phyloP scores from a whole-genome alignment of 2,888 invertebrate species.

The Phengaris alcon region DNA sequence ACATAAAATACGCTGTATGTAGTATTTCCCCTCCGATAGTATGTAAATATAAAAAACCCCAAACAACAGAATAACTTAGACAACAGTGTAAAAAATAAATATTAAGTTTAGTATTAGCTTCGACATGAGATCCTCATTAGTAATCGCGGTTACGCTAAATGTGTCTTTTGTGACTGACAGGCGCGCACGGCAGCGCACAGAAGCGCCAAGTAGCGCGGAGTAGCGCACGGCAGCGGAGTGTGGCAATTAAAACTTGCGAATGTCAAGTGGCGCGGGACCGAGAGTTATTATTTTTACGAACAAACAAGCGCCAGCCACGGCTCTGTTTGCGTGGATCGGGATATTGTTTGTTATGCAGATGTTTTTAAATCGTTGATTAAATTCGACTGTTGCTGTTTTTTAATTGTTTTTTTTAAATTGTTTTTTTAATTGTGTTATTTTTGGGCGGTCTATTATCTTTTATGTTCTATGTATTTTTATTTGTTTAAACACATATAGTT shows the following conservation, averaged over 20 bases:
- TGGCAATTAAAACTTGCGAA: conserved; percentile 78
- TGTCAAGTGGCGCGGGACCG: conserved; percentile 65
- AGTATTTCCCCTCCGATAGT: too few relatives aligned
- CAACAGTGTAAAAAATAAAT: not conserved
- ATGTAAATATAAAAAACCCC: too few relatives aligned
- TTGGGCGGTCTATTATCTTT: not conserved
- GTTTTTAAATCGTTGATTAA: conserved; percentile 29
- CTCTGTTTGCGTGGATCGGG: conserved; percentile 34
- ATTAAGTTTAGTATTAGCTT: conserved; percentile 5
- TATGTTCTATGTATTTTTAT: not conserved
- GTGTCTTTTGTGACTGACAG: conserved; percentile 37
- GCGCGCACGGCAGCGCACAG: not conserved
- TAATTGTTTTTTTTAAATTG: conserved; percentile 19
- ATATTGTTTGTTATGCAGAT: conserved; percentile 37
- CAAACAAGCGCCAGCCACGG: conserved; percentile 40
- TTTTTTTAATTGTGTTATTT: conserved; percentile 3
- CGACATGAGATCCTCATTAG: conserved; percentile 18
- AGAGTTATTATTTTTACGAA: conserved; percentile 59
- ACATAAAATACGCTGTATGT: too few relatives aligned
- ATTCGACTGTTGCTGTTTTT: conserved; percentile 20
- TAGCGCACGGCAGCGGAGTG: conserved; percentile 53
- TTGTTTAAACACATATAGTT: not conserved
- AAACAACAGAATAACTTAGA: not conserved
- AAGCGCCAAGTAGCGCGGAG: conserved; percentile 39
- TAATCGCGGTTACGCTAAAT: conserved; percentile 42